These are phyloP conservation scores for Olivierus martensii DNA, from an alignment of 1,140 invertebrate species.

Conservation along the genomic window DNA sequence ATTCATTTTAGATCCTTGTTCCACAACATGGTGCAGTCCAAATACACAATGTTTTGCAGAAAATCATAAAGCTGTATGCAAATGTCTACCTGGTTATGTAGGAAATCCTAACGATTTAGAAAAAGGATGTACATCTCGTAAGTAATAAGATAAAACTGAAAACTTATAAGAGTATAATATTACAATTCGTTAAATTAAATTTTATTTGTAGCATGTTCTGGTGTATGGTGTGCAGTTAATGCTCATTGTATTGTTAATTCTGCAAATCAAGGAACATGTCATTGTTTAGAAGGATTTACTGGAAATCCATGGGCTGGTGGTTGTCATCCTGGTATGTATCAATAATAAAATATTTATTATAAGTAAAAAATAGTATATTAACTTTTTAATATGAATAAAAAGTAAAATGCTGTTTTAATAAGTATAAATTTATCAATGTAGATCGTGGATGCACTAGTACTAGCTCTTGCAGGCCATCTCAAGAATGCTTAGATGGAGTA, in stretches of 20 bases:
- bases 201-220: conserved; percentile 50
- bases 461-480: conserved; percentile 56
- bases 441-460: conserved; percentile 51
- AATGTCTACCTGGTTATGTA: conserved; percentile 60
- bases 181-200: neutral
- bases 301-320: conserved; percentile 86
- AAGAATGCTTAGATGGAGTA: conserved; percentile 64
- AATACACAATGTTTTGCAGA: conserved; percentile 77
- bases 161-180: too few species aligned
- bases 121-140: conserved; percentile 20
- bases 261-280: conserved; percentile 61
- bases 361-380: too few species aligned
- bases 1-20: conserved; percentile 52
- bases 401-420: too few species aligned
- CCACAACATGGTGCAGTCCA: conserved; percentile 52
- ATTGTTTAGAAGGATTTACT: conserved; percentile 64
- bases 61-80: conserved; percentile 74
- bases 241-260: conserved; percentile 76
- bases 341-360: too few species aligned
- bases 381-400: too few species aligned
- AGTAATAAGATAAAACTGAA: conserved; percentile 4
- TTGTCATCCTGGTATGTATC: conserved; percentile 34
- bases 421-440: neutral
- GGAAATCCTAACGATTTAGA: conserved; percentile 21
- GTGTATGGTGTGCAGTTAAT: conserved; percentile 59